A percentile compares a stretch with the other conserved stretches of the same genome.
These are phyloP conservation scores for Xiphophorus maculatus DNA, from an alignment of 2,113 vertebrate species.

Conservation along the genomic window DNA sequence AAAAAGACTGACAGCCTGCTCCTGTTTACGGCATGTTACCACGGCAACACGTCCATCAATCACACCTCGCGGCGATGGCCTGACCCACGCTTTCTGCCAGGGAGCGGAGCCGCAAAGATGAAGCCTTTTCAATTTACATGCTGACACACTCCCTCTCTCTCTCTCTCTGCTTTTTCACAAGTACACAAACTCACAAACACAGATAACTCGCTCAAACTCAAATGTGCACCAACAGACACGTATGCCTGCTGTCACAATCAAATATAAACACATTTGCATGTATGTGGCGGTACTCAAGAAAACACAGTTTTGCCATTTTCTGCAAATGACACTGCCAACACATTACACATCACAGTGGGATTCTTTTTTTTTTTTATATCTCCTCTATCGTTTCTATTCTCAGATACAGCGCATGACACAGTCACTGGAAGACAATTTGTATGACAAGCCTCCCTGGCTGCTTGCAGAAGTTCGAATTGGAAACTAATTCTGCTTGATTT, in stretches of 20 bases:
- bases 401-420: constrained; percentile 50
- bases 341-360: constrained; percentile 47
- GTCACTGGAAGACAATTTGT: constrained; percentile 53
- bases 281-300: constrained; percentile 46
- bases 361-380: background rate
- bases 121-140: constrained; percentile 77
- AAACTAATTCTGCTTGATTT: constrained; percentile 19
- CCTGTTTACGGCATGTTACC: constrained; percentile 78
- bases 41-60: constrained; percentile 80
- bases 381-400: constrained; percentile 35
- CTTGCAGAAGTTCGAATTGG: constrained; percentile 31
- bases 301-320: constrained; percentile 64
- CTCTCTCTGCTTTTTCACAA: constrained; percentile 52
- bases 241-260: constrained; percentile 63
- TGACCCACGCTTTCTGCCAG: constrained; percentile 79
- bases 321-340: constrained; percentile 58
- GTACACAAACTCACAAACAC: constrained; percentile 51
- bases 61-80: constrained; percentile 76
- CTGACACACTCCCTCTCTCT: constrained; percentile 63
- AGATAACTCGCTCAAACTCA: constrained; percentile 33
- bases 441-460: constrained; percentile 18
- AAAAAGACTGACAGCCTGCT: constrained; percentile 78
- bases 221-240: constrained; percentile 31
- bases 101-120: constrained; percentile 75
- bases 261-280: constrained; percentile 62